These are phyloP conservation scores for Triplophysa dalaica DNA, from an alignment of 2,113 vertebrate genomes.

Conservation along the genomic window DNA sequence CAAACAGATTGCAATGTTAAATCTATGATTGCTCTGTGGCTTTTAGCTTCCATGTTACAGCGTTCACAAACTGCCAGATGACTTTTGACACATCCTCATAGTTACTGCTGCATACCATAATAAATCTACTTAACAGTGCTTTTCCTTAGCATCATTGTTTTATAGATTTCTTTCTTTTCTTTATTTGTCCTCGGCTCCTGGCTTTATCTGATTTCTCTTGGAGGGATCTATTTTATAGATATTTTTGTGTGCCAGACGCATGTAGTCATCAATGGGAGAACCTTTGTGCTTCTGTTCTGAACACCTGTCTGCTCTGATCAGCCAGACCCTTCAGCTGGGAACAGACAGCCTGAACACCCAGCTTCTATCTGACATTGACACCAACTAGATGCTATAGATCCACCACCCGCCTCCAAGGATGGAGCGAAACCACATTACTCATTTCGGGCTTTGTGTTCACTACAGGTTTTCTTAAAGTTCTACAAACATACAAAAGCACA, in stretches of 20 bases:
- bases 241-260: conserved; percentile 69
- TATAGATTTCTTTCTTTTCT: conserved; percentile 63
- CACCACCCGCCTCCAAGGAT: conserved; percentile 56
- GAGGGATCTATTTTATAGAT: conserved; percentile 78
- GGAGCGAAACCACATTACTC: conserved; percentile 43
- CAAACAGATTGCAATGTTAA: conserved; percentile 2
- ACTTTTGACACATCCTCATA: conserved; percentile 15
- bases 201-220: conserved; percentile 69
- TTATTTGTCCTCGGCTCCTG: conserved; percentile 53
- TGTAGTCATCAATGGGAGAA: conserved; percentile 71
- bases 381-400: conserved; percentile 71
- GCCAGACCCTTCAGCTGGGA: conserved; percentile 68
- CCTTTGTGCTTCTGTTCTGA: conserved; percentile 72
- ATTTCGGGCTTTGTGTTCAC: not conserved
- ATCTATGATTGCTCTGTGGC: conserved; percentile 22
- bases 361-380: conserved; percentile 70
- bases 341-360: conserved; percentile 64
- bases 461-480: not conserved
- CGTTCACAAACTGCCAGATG: not conserved
- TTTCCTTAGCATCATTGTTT: conserved; percentile 57
- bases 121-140: conserved; percentile 58
- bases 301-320: conserved; percentile 77
- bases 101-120: conserved; percentile 44
- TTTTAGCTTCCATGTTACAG: conserved; percentile 3
- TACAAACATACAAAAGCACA: not conserved